phyloP scores from a whole-genome alignment of 2,888 invertebrate species.

The Itoplectis maculator region DNA sequence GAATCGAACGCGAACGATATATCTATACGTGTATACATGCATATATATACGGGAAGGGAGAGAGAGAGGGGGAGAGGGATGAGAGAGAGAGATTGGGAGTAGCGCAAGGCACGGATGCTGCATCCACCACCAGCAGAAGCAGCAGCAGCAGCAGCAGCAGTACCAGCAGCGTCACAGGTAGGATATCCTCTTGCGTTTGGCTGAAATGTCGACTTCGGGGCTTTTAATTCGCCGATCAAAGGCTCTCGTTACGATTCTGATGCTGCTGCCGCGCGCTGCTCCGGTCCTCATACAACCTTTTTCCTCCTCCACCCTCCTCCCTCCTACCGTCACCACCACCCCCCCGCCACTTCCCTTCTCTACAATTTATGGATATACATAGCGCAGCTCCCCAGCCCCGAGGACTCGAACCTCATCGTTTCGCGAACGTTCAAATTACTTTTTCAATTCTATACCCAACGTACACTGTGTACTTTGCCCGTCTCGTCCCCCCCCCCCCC shows the following conservation, averaged over 20 bases:
- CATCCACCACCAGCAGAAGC: constrained; percentile 17
- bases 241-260: constrained; percentile 71
- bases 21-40: neutral
- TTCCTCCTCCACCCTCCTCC: neutral
- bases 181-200: constrained; percentile 41
- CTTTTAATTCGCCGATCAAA: constrained; percentile 84
- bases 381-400: neutral
- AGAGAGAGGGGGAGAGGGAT: neutral
- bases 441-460: constrained; percentile 72
- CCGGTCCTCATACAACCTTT: constrained; percentile 52
- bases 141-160: no score
- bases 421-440: constrained; percentile 76
- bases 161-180: constrained; percentile 22
- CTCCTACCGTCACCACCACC: neutral
- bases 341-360: constrained; percentile 6
- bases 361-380: constrained; percentile 10
- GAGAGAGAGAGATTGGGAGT: constrained; percentile 26
- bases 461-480: constrained; percentile 19
- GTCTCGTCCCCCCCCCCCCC: neutral
- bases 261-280: constrained; percentile 29
- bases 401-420: constrained; percentile 46
- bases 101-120: constrained; percentile 5
- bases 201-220: constrained; percentile 79
- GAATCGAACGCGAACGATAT: neutral
- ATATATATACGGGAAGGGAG: neutral